These are phyloP conservation scores for Conger conger DNA, from an alignment of 2,113 vertebrate species.

Conservation along the genomic window DNA sequence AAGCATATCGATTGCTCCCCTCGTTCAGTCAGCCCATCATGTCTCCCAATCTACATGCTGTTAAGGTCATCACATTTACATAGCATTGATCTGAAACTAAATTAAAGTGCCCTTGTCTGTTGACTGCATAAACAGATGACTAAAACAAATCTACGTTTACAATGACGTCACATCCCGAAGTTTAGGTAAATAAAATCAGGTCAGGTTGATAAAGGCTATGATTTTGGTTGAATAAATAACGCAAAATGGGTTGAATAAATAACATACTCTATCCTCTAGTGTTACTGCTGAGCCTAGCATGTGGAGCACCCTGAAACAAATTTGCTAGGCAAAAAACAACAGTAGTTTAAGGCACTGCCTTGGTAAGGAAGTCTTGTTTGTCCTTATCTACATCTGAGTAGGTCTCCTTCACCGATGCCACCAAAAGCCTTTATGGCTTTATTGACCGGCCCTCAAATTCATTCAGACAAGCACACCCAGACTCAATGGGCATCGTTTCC, in stretches of 20 bases:
- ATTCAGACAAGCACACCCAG: conserved; percentile 36
- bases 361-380: not conserved
- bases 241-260: no score
- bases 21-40: not conserved
- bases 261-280: not conserved
- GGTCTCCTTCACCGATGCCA: conserved; percentile 36
- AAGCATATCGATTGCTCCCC: not conserved
- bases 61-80: not conserved
- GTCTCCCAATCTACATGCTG: not conserved
- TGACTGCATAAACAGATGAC: not conserved
- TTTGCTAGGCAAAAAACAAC: no score
- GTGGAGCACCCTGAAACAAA: no score
- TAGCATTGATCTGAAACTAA: not conserved
- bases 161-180: not conserved
- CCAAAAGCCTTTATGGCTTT: conserved; percentile 56
- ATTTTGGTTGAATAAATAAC: not conserved
- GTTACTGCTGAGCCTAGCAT: no score
- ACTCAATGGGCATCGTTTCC: conserved; percentile 50
- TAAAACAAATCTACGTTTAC: not conserved
- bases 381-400: not conserved
- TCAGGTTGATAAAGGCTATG: no score
- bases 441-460: conserved; percentile 45
- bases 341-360: not conserved
- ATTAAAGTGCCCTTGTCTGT: not conserved
- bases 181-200: not conserved